Conservation (phyloP, 2,113 vertebrate genomes). For the Prolemur simus region DNA sequence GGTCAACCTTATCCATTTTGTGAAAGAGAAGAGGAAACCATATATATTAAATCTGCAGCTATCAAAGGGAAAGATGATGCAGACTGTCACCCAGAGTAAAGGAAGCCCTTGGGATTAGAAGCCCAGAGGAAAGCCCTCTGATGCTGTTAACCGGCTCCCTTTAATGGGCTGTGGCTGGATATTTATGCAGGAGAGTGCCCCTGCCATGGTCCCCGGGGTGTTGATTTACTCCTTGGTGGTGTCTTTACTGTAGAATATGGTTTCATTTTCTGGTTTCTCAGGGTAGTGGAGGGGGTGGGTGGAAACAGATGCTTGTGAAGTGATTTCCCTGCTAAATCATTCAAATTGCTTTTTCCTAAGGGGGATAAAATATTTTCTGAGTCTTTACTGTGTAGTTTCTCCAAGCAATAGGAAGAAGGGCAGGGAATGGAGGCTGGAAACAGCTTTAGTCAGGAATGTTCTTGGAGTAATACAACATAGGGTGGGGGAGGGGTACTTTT, state of each 20-base stretch:
- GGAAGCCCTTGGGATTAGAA: not conserved
- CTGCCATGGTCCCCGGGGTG: not conserved
- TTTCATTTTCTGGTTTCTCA: conserved; percentile 54
- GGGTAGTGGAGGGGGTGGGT: not conserved
- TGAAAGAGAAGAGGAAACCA: conserved; percentile 25
- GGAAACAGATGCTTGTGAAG: conserved; percentile 62
- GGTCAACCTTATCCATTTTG: not conserved
- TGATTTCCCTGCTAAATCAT: conserved; percentile 68
- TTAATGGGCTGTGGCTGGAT: conserved; percentile 22
- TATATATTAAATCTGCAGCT: not conserved
- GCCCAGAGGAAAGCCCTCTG: not conserved
- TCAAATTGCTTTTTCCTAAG: conserved; percentile 51
- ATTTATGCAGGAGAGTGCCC: not conserved
- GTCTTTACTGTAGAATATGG: conserved; percentile 24
- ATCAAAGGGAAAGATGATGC: not conserved
- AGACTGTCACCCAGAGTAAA: not conserved
- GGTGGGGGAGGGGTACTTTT: not conserved
- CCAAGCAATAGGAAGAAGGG: conserved; percentile 32
- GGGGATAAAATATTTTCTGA: conserved; percentile 51
- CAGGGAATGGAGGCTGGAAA: conserved; percentile 29
- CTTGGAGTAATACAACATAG: not conserved
- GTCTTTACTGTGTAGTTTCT: conserved; percentile 38
- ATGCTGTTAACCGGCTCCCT: conserved; percentile 8
- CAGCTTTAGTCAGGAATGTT: conserved; percentile 44
- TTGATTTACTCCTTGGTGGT: conserved; percentile 36